Evolutionary conservation across 2,888 invertebrate genomes (phyloP).

Genomic region (Heterodera filipjevi): DNA sequence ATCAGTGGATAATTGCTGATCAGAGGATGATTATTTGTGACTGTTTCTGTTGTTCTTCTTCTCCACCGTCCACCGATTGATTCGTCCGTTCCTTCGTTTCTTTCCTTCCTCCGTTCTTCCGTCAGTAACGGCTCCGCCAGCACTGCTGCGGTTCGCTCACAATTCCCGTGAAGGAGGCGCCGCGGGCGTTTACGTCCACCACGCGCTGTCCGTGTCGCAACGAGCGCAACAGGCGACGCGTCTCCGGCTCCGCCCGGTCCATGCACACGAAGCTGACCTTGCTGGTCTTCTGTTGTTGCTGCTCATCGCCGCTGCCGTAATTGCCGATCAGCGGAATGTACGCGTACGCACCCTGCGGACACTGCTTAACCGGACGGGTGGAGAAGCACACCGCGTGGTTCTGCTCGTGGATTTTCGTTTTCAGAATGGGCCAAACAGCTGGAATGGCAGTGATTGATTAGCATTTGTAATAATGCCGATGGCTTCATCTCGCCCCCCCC

Average conservation of each 20-base stretch:
- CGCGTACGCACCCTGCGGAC: conserved; percentile 43
- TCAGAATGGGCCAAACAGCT: conserved; percentile 49
- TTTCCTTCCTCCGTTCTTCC: too few species aligned
- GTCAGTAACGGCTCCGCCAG: neutral
- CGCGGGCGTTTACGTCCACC: conserved; percentile 16
- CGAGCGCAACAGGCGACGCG: conserved; percentile 36
- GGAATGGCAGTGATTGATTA: too few species aligned
- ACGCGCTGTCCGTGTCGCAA: conserved; percentile 8
- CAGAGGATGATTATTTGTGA: neutral
- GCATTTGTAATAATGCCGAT: too few species aligned
- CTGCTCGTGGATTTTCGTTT: conserved; percentile 52
- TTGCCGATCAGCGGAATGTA: neutral
- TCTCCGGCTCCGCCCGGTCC: conserved; percentile 44
- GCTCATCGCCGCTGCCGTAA: too few species aligned
- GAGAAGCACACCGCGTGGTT: conserved; percentile 59
- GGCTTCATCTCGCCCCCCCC: neutral
- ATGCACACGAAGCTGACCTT: conserved; percentile 51
- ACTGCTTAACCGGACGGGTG: conserved; percentile 49
- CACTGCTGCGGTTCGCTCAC: conserved; percentile 1
- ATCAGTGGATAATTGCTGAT: neutral
- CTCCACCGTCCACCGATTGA: too few species aligned
- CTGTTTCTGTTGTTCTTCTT: neutral
- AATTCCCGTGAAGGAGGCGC: neutral
- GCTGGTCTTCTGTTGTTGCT: conserved; percentile 14
- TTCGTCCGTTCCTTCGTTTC: conserved; percentile 1